Conservation (phyloP, 1,140 invertebrate species). For the Drosophila kohkoa region DNA sequence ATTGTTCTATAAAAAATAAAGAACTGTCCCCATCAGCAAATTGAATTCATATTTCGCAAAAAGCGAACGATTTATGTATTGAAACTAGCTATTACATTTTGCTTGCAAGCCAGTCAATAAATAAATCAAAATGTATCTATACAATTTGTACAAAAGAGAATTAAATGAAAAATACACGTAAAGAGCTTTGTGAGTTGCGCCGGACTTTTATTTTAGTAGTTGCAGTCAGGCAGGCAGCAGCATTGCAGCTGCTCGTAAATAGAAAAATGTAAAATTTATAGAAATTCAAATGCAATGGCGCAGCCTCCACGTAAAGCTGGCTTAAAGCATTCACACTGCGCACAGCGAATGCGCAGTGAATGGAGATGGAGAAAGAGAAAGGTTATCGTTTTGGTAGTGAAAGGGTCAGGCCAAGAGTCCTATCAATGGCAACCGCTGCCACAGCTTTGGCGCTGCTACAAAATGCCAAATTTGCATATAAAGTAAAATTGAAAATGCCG, state of each 20-base stretch:
- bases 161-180: slow-evolving; percentile 34
- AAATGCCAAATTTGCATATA: slow-evolving; percentile 83
- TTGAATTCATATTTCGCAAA: slow-evolving; percentile 26
- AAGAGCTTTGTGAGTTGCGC: slow-evolving; percentile 42
- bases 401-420: slow-evolving; percentile 32
- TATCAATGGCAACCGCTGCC: slow-evolving; percentile 68
- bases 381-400: not conserved
- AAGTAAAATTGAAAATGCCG: slow-evolving; percentile 82
- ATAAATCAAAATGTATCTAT: slow-evolving; percentile 22
- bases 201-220: slow-evolving; percentile 49
- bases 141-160: slow-evolving; percentile 15
- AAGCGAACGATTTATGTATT: slow-evolving; percentile 6
- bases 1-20: slow-evolving; percentile 17
- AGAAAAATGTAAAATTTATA: slow-evolving; percentile 80
- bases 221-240: slow-evolving; percentile 9
- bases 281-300: slow-evolving; percentile 71
- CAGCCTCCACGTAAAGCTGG: slow-evolving; percentile 63
- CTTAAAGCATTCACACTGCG: slow-evolving; percentile 59
- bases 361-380: not conserved
- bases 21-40: not conserved
- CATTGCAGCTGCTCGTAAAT: slow-evolving; percentile 67
- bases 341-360: not conserved
- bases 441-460: slow-evolving; percentile 58
- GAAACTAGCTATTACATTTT: not conserved
- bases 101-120: slow-evolving; percentile 6